Conservation (phyloP, 1,140 invertebrate species). For the Heliconius hewitsoni region DNA sequence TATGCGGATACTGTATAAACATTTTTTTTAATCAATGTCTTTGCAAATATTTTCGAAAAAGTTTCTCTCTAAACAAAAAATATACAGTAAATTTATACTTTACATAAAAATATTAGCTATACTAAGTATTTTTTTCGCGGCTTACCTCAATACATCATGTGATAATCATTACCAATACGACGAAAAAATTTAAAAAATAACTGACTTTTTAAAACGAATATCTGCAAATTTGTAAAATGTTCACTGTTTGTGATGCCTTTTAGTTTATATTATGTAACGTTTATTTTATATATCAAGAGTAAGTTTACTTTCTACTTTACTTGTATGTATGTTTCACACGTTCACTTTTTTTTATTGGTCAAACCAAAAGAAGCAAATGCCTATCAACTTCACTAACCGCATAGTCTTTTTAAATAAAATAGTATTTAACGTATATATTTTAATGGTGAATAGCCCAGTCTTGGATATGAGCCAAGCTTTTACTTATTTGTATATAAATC, state of each 20-base stretch:
- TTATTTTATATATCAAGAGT: conserved; percentile 1
- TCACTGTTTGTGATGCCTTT: background rate
- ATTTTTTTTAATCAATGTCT: background rate
- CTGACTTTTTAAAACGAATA: background rate
- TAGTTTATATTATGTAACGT: background rate
- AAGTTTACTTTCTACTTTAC: background rate
- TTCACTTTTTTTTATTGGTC: background rate
- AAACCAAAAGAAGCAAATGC: background rate
- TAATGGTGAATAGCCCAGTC: background rate
- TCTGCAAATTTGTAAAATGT: background rate
- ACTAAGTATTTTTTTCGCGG: background rate
- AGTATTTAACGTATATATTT: background rate
- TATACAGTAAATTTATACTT: background rate
- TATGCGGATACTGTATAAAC: background rate
- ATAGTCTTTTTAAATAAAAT: background rate
- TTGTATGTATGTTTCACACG: background rate
- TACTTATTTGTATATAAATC: too few relatives aligned
- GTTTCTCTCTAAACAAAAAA: background rate
- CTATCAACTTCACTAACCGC: background rate
- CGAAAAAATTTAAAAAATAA: background rate
- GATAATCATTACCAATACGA: background rate
- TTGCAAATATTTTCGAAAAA: background rate
- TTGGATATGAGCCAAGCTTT: background rate
- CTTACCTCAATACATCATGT: background rate
- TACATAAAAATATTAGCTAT: background rate